phyloP scores from a whole-genome alignment of 2,797 vertebrate genomes.

The Lerista edwardsae region DNA sequence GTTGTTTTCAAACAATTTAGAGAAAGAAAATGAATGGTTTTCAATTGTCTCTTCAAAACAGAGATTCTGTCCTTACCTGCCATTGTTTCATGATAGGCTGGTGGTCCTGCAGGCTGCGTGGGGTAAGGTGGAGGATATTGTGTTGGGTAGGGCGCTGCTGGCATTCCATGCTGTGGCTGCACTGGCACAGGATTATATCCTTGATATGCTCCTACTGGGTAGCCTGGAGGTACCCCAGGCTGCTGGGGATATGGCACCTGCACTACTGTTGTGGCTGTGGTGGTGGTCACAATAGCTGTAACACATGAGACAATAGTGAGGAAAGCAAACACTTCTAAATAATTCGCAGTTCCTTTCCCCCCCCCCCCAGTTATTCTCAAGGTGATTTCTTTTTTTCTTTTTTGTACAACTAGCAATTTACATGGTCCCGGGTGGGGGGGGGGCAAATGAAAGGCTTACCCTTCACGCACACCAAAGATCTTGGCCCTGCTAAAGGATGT shows the following conservation, averaged over 20 bases:
- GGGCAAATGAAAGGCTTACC: not conserved
- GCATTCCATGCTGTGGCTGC: slow-evolving; percentile 67
- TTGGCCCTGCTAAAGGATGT: not conserved
- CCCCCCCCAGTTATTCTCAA: too few relatives aligned
- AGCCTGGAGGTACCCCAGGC: slow-evolving; percentile 62
- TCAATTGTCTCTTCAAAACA: not conserved
- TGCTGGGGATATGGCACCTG: slow-evolving; percentile 73
- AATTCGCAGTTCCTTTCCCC: not conserved
- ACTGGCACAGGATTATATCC: slow-evolving; percentile 76
- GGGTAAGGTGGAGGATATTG: slow-evolving; percentile 81
- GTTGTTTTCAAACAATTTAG: not conserved
- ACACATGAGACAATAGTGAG: slow-evolving; percentile 30
- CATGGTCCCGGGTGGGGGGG: not conserved
- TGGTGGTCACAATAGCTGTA: slow-evolving; percentile 74
- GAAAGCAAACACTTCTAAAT: not conserved
- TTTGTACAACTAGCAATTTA: not conserved
- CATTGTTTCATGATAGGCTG: slow-evolving; percentile 75
- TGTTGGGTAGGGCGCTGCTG: slow-evolving; percentile 58
- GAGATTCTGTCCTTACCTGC: slow-evolving; percentile 69
- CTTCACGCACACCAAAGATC: not conserved
- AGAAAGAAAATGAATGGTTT: not conserved
- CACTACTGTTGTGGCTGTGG: slow-evolving; percentile 75
- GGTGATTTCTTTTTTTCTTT: too few relatives aligned
- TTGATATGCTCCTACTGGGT: slow-evolving; percentile 68
- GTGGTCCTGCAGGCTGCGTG: slow-evolving; percentile 70